Percentiles rank a stretch among this genome's conserved stretches.
Conservation (phyloP, 2,113 vertebrate genomes). For the Numida meleagris region DNA sequence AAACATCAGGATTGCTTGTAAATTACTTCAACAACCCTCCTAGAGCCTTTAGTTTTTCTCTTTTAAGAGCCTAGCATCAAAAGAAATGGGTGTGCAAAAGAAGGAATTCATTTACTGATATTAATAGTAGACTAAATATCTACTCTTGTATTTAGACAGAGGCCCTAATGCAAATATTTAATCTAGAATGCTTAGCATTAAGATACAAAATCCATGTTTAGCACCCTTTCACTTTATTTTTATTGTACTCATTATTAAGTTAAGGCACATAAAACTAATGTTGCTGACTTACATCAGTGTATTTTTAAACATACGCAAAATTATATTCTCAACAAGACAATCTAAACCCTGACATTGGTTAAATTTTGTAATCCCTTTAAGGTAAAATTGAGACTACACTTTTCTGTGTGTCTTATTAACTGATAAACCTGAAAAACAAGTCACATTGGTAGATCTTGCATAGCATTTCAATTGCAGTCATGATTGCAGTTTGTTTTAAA, state of each 20-base stretch:
- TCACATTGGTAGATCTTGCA: background rate
- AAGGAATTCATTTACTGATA: background rate
- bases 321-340: background rate
- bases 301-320: background rate
- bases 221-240: rapidly evolving
- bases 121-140: background rate
- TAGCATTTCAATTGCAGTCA: background rate
- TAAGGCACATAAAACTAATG: background rate
- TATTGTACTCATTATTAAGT: background rate
- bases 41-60: background rate
- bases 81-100: conserved; percentile 24
- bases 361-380: background rate
- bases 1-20: background rate
- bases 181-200: background rate
- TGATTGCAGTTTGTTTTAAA: background rate
- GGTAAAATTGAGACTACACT: background rate
- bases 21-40: background rate
- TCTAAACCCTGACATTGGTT: background rate
- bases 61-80: conserved; percentile 9
- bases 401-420: background rate
- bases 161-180: background rate
- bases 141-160: background rate
- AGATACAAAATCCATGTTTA: background rate
- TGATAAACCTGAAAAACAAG: background rate
- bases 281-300: background rate